Evolutionary conservation across 1,140 invertebrate species (phyloP).

Genomic region (Thaumetopoea pityocampa): DNA sequence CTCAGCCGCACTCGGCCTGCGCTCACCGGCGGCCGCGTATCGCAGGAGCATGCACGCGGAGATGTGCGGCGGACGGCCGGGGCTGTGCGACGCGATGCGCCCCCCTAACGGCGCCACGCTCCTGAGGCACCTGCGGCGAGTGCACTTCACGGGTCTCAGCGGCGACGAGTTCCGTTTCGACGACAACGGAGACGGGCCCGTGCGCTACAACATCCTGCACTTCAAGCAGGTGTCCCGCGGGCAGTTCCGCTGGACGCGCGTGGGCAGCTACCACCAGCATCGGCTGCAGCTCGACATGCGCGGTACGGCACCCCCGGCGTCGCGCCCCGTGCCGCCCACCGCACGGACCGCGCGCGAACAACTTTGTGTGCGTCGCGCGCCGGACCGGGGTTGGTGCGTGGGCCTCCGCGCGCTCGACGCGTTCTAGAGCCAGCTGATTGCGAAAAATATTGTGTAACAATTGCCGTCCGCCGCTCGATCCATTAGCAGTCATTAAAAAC

Average conservation of each 20-base stretch:
- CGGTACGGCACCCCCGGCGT: too few species aligned
- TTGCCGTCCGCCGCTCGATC: too few species aligned
- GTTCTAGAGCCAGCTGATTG: background rate
- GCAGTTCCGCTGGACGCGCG: constrained; percentile 89
- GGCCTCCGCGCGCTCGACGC: background rate
- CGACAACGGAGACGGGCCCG: constrained; percentile 92
- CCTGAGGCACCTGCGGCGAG: constrained; percentile 88
- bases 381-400: too few species aligned
- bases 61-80: constrained; percentile 82
- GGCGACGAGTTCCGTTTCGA: constrained; percentile 94
- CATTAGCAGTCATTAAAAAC: too few species aligned
- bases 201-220: constrained; percentile 96
- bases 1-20: background rate
- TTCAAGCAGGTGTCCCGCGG: constrained; percentile 89
- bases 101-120: constrained; percentile 91
- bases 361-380: too few species aligned
- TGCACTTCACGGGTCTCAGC: constrained; percentile 85
- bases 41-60: constrained; percentile 89
- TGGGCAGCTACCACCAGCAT: constrained; percentile 89
- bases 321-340: too few species aligned
- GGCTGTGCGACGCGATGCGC: constrained; percentile 91
- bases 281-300: constrained; percentile 87
- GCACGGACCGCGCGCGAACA: too few species aligned
- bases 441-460: too few species aligned
- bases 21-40: constrained; percentile 2